Evolutionary conservation across 2,888 invertebrate genomes (phyloP).

Genomic region (Caenorhabditis sulstoni): DNA sequence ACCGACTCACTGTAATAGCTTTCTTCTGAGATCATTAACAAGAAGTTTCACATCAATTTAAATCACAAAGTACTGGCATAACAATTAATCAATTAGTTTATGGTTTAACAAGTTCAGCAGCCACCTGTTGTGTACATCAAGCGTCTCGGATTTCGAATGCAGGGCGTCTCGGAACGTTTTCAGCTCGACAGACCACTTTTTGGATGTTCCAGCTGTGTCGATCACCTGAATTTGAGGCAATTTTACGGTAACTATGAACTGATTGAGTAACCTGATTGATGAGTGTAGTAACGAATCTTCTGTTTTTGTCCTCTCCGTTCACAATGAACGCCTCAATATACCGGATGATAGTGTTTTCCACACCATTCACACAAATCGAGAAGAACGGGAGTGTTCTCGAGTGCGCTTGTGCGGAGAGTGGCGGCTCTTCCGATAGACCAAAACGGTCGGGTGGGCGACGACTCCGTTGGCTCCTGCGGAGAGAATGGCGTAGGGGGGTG

Average conservation of each 20-base stretch:
- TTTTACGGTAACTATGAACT: no score
- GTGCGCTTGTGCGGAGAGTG: no score
- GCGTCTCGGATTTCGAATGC: slow-evolving; percentile 6
- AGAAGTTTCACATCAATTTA: slow-evolving; percentile 11
- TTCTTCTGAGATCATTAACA: slow-evolving; percentile 27
- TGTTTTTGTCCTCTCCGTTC: slow-evolving; percentile 8
- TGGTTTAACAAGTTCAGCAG: slow-evolving; percentile 18
- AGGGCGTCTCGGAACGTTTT: slow-evolving; percentile 20
- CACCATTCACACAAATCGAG: slow-evolving; percentile 43
- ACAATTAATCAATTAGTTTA: slow-evolving; percentile 20
- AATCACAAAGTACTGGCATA: background rate
- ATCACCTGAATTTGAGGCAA: slow-evolving; percentile 18
- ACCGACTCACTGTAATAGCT: no score
- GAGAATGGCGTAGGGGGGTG: no score
- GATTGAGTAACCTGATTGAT: slow-evolving; percentile 24
- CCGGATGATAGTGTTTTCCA: slow-evolving; percentile 23
- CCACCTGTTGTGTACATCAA: slow-evolving; percentile 22
- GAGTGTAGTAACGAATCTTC: slow-evolving; percentile 1
- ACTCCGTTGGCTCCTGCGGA: no score
- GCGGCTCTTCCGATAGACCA: no score
- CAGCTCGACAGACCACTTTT: slow-evolving; percentile 40
- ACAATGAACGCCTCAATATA: slow-evolving; percentile 15
- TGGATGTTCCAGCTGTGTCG: slow-evolving; percentile 41
- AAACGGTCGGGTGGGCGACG: no score
- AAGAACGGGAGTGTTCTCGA: slow-evolving; percentile 40